Percentiles rank a stretch among this genome's conserved stretches.
Conservation (phyloP, 30 jellyfish, hydroid and myxozoan species). For the Cassiopea andromeda region DNA sequence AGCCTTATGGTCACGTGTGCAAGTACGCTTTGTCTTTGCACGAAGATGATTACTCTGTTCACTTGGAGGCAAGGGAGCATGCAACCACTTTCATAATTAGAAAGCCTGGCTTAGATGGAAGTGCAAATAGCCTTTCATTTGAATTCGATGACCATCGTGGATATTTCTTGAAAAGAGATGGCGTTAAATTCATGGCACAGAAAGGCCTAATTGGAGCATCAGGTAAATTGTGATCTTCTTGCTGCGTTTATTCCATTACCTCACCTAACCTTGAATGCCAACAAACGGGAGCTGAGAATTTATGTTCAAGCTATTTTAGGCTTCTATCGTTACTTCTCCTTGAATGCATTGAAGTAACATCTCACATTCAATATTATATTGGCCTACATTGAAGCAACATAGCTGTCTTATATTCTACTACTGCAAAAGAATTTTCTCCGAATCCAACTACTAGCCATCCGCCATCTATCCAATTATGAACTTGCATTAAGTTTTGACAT, state of each 20-base stretch:
- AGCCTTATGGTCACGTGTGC: conserved; percentile 93
- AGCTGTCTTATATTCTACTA: too few species aligned
- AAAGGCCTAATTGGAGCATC: conserved; percentile 10
- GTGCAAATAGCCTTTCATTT: conserved; percentile 56
- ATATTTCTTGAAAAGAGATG: conserved; percentile 59
- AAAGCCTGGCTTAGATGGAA: conserved; percentile 84
- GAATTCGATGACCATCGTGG: conserved; percentile 85
- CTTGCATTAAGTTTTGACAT: too few species aligned
- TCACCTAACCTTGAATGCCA: neutral
- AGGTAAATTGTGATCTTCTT: neutral
- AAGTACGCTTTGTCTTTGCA: conserved; percentile 82
- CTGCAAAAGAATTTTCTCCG: too few species aligned
- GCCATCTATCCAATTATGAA: too few species aligned
- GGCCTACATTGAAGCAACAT: too few species aligned
- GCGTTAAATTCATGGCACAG: conserved; percentile 58
- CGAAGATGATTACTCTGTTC: conserved; percentile 74
- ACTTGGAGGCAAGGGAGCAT: conserved; percentile 82
- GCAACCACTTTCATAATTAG: conserved; percentile 75
- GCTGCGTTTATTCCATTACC: neutral
- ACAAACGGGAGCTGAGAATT: too few species aligned
- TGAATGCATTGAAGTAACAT: too few species aligned
- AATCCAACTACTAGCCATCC: too few species aligned
- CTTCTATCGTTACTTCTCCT: too few species aligned
- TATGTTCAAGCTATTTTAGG: too few species aligned
- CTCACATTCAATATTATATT: too few species aligned